Percentiles rank a stretch among this genome's conserved stretches.
Evolutionary conservation across 2,888 invertebrate species (phyloP).

Genomic region (Macrophya annulata): DNA sequence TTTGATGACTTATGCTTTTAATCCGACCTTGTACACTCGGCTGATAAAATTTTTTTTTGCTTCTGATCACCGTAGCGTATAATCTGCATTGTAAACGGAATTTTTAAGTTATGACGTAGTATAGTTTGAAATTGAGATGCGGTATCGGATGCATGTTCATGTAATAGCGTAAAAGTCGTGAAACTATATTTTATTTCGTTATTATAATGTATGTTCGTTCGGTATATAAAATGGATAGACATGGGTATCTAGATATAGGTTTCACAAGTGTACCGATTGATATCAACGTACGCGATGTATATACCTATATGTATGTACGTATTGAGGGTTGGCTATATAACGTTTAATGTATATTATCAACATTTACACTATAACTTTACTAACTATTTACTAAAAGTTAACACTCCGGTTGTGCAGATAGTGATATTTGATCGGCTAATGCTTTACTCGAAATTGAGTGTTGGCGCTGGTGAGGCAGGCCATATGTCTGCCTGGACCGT

Average conservation of each 20-base stretch:
- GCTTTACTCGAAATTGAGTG: constrained; percentile 55
- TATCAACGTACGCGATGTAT: background rate
- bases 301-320: no score
- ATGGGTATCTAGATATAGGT: no score
- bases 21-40: background rate
- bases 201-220: background rate
- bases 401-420: constrained; percentile 34
- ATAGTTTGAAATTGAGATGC: background rate
- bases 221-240: background rate
- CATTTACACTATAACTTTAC: background rate
- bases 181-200: background rate
- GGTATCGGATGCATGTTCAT: background rate
- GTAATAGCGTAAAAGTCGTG: background rate
- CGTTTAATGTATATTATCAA: background rate
- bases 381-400: constrained; percentile 45
- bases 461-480: background rate
- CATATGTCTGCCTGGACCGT: constrained; percentile 45
- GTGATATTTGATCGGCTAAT: constrained; percentile 55
- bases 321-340: background rate
- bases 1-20: constrained; percentile 2
- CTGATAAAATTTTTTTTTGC: background rate
- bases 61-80: background rate
- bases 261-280: background rate
- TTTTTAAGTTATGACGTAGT: background rate
- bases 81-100: no score